phyloP scores from a whole-genome alignment of 2,113 vertebrate species.

The Sinocyclocheilus anshuiensis region DNA sequence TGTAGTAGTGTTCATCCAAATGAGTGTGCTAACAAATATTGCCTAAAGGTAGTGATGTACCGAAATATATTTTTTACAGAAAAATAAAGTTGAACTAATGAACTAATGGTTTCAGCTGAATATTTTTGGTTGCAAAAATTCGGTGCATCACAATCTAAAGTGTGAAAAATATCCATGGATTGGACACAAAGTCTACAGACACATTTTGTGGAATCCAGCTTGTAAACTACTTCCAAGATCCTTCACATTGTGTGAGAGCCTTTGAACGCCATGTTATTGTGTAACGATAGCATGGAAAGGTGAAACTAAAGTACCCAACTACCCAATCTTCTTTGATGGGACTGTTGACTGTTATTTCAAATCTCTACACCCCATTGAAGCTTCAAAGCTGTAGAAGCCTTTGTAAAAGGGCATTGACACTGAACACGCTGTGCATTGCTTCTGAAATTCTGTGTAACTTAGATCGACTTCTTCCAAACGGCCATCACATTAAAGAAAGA shows the following conservation, averaged over 20 bases:
- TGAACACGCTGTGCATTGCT: not conserved
- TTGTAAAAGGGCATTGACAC: not conserved
- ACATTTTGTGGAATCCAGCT: not conserved
- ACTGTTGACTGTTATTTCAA: not conserved
- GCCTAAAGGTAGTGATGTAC: not conserved
- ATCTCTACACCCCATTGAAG: not conserved
- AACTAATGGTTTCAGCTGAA: too few species aligned
- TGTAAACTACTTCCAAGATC: not conserved
- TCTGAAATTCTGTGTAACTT: not conserved
- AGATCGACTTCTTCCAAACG: not conserved
- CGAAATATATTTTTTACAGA: too few species aligned
- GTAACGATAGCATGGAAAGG: not conserved
- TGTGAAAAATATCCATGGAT: not conserved
- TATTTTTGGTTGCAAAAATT: not conserved
- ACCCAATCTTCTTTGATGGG: not conserved
- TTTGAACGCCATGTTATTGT: not conserved
- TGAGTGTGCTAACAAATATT: not conserved
- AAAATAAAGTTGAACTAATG: too few species aligned
- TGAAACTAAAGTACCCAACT: not conserved
- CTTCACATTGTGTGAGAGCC: not conserved
- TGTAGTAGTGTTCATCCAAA: too few species aligned
- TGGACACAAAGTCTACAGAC: not conserved
- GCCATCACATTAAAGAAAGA: conserved; percentile 9
- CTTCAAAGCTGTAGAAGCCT: not conserved
- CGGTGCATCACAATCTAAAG: not conserved